Percentiles rank a stretch among this genome's conserved stretches.
Conservation (phyloP, 2,888 invertebrate genomes). For the Drosophila prolongata region DNA sequence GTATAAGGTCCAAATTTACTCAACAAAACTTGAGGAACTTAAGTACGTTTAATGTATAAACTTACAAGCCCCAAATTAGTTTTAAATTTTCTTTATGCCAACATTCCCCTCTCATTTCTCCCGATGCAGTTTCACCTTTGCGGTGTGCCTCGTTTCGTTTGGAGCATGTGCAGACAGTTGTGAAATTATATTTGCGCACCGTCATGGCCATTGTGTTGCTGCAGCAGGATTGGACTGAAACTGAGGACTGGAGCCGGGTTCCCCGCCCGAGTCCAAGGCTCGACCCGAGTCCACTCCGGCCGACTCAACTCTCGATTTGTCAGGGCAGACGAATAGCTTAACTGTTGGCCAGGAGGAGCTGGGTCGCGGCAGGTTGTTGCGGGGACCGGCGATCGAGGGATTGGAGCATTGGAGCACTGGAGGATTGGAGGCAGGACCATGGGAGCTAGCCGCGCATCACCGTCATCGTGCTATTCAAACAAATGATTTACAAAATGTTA, state of each 20-base stretch:
- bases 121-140: slow-evolving; percentile 25
- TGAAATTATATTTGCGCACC: slow-evolving; percentile 82
- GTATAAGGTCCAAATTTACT: no score
- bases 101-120: background rate
- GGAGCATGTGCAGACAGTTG: slow-evolving; percentile 83
- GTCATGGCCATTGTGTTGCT: slow-evolving; percentile 74
- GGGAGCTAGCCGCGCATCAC: slow-evolving; percentile 60
- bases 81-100: background rate
- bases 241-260: slow-evolving; percentile 15
- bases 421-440: slow-evolving; percentile 28
- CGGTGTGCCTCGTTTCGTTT: slow-evolving; percentile 69
- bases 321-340: slow-evolving; percentile 81
- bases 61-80: no score
- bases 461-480: slow-evolving; percentile 80
- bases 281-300: slow-evolving; percentile 16
- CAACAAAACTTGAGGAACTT: no score
- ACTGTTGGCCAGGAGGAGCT: slow-evolving; percentile 54
- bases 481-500: slow-evolving; percentile 82
- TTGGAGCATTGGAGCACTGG: background rate
- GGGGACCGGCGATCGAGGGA: slow-evolving; percentile 1
- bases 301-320: slow-evolving; percentile 73
- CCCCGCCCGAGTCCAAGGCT: slow-evolving; percentile 8
- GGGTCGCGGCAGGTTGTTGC: slow-evolving; percentile 61
- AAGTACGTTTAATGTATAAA: no score
- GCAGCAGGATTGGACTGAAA: slow-evolving; percentile 36